Base-by-base conservation (phyloP, 2,797 vertebrate genomes). In the Brachyrhaphis roseni region DNA sequence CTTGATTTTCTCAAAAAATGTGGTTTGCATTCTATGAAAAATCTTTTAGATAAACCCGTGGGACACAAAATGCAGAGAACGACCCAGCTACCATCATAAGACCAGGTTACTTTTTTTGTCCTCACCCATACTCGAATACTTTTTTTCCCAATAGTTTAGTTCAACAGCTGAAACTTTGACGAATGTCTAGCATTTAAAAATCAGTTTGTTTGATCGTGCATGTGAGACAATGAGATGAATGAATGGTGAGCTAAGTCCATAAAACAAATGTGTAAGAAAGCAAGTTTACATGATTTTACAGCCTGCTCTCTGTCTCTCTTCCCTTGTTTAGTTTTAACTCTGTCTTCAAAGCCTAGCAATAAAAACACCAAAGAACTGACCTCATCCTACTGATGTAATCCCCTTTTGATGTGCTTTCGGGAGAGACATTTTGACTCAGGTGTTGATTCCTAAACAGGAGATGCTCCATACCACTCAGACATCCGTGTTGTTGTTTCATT, bases 361-460 rank as follows among this genome's bases (percentile, higher is more conserved):
- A 86, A 90, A 91, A 91, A 86, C 85, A 90, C 87, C 74, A 84
- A 86, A 84, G 86, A 76, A 13, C 77, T 91, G 90, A 93, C 86
- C 87, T 94, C 91, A 90, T 84, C 80, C 70, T 74, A 79, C 76
- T 93, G 88, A 92, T 86, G 86, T 91, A 89, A 93, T 86, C 45
- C 23, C 71, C 82, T 78, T 84, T 84, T 84, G 81, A 90, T 91
- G 86, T 77, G 84, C 88, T 87, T 88, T 82, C 81, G 51, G 90
- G 74, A 81, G 75, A 78, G 71, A 91, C 88, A 88, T 91, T 74
- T 84, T 53, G 74, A 82, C 81, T 79, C 76, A n/a, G 77, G 84
- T 83, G 86, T 91, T 23, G n/a, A 84, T 78, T 87, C 76, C 83
- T 77, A 41, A 66, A 78, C 78, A 73, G 74, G 77, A 87, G 39